Percentiles rank a stretch among this genome's conserved stretches.
Evolutionary conservation across 1,140 invertebrate genomes (phyloP).

Genomic region (Drosophila novamexicana): DNA sequence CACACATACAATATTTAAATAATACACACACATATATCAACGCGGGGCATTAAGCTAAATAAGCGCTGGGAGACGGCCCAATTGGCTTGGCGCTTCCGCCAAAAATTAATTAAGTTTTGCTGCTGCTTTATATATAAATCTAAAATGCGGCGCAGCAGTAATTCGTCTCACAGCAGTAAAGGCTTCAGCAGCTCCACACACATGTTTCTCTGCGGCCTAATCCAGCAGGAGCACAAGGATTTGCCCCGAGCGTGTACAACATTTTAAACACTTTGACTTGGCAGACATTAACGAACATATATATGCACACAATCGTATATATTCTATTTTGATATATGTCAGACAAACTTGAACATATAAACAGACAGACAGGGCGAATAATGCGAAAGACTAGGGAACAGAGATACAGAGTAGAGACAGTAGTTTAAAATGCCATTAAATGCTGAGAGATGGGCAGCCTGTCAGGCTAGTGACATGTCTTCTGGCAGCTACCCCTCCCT

Average conservation of each 20-base stretch:
- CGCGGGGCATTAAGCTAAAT: slow-evolving; percentile 6
- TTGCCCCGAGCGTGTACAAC: slow-evolving; percentile 63
- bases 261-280: slow-evolving; percentile 77
- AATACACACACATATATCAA: not conserved
- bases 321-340: slow-evolving; percentile 12
- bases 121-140: slow-evolving; percentile 63
- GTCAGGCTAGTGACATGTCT: slow-evolving; percentile 44
- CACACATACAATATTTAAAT: not conserved
- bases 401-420: slow-evolving; percentile 28
- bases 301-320: slow-evolving; percentile 18
- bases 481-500: slow-evolving; percentile 27
- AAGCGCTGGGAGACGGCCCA: slow-evolving; percentile 5
- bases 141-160: slow-evolving; percentile 21
- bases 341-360: slow-evolving; percentile 7
- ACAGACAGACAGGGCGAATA: slow-evolving; percentile 24
- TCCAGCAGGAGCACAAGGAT: slow-evolving; percentile 33
- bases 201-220: slow-evolving; percentile 35
- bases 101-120: slow-evolving; percentile 77
- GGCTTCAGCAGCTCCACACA: slow-evolving; percentile 32
- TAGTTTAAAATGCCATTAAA: slow-evolving; percentile 79
- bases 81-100: slow-evolving; percentile 21
- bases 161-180: slow-evolving; percentile 32
- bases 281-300: slow-evolving; percentile 75
- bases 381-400: not conserved
- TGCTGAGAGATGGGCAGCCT: slow-evolving; percentile 53